Base-by-base conservation (phyloP, 2,888 invertebrate species). In the Eupelmus urozonus region DNA sequence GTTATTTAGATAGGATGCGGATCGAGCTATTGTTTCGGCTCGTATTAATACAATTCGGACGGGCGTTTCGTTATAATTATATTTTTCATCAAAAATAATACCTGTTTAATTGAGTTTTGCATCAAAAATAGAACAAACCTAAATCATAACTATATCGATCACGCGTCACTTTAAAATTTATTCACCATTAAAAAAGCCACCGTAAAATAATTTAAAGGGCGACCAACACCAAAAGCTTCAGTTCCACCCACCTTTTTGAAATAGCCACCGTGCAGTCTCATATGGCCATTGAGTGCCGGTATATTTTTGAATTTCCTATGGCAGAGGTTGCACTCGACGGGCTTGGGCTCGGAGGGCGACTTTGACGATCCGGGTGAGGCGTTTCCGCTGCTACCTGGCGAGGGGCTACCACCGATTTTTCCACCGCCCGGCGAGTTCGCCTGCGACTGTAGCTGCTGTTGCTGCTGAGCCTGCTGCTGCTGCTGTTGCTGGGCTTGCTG, bases 181-280 rank as follows among this genome's bases (percentile, higher is more conserved):
- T 9, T 34, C 9, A 5, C 9, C 3, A 34, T 34, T 34, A 34
- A 34, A 34, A 34, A 34, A 34, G 34, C 9, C 5, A 34, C n/a
- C n/a, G n/a, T n/a, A n/a, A n/a, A n/a, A n/a, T n/a, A 34, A 34
- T 5, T 34, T 34, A 34, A 34, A 34, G 9, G 34, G 3, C 9
- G 34, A 34, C 3, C 3, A 34, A 34, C n/a, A n/a, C n/a, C 9
- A 34, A 34, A 34, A 34, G 34, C 3, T n/a, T n/a, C n/a, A 40
- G 23, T 11, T 42, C 20, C 42, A 49, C 63, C 3, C 2, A 95
- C 95, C 93, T 97, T 97, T 90, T 98, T 98, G 88, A 97, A 96
- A 90, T 98, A 98, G 75, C 98, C 98, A 59, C 98, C 98, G 90
- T 99, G 98, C 81, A 98, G 92, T 86, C 98, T 93, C 98, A 98